Percentiles rank a stretch among this genome's conserved stretches.
phyloP scores from a whole-genome alignment of 2,113 vertebrate species.

The Trochalopteron elliotii region DNA sequence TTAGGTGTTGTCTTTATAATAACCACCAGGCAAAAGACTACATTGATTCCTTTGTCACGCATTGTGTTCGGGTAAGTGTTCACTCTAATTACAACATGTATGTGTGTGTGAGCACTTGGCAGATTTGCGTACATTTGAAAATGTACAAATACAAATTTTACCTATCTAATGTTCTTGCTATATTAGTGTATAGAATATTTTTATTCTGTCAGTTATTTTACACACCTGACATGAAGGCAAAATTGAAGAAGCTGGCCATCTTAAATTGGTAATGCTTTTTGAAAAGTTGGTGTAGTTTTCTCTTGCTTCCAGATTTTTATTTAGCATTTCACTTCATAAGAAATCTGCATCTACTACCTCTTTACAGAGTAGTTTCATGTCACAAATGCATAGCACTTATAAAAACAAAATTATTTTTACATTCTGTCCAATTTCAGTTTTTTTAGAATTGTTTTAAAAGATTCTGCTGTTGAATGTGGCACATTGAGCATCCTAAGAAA shows the following conservation, averaged over 20 bases:
- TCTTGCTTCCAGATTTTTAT: not conserved
- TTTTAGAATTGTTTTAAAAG: not conserved
- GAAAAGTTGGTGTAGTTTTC: not conserved
- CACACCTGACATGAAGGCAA: not conserved
- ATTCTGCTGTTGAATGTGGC: not conserved
- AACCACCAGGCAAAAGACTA: constrained; percentile 99
- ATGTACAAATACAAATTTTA: too few species aligned
- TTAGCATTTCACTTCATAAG: not conserved
- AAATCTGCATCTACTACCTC: not conserved
- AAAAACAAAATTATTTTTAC: not conserved
- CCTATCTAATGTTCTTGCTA: too few species aligned
- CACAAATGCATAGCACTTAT: not conserved
- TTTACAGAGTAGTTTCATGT: not conserved
- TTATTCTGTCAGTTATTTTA: not conserved
- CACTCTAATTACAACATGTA: not conserved
- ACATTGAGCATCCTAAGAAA: not conserved
- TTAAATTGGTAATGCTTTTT: not conserved
- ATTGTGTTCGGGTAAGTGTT: constrained; percentile 90
- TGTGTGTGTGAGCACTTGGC: not conserved
- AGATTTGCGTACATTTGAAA: not conserved
- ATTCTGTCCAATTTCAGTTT: not conserved
- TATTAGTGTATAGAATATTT: too few species aligned
- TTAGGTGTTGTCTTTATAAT: constrained; percentile 95
- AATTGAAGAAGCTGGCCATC: not conserved
- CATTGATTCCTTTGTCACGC: constrained; percentile 97